phyloP scores from a whole-genome alignment of 2,888 invertebrate species.

The Liopterus haemorrhoidalis region DNA sequence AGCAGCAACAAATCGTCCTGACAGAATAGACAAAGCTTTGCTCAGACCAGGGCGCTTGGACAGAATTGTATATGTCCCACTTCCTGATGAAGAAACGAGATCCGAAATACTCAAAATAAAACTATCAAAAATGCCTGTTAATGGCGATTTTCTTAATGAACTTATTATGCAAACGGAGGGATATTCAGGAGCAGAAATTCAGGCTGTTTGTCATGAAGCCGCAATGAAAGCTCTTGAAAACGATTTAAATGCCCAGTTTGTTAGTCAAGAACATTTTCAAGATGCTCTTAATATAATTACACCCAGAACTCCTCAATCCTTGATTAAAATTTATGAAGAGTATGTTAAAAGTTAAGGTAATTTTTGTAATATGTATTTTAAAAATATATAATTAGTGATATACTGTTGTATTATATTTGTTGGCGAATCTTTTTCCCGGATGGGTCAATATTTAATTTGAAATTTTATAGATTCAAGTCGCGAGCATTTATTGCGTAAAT shows the following conservation, averaged over 20 bases:
- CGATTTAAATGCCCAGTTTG: constrained; percentile 56
- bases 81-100: constrained; percentile 78
- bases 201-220: constrained; percentile 87
- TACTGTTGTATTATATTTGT: too few relatives aligned
- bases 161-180: constrained; percentile 67
- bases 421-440: too few relatives aligned
- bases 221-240: constrained; percentile 79
- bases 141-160: constrained; percentile 47
- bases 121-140: constrained; percentile 64
- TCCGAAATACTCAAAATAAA: constrained; percentile 76
- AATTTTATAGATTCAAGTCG: too few relatives aligned
- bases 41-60: constrained; percentile 88
- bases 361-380: neutral
- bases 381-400: too few relatives aligned
- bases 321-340: constrained; percentile 68
- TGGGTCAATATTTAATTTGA: too few relatives aligned
- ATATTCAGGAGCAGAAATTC: constrained; percentile 92
- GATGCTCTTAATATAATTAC: constrained; percentile 63
- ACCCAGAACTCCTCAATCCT: constrained; percentile 68
- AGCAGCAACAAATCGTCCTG: constrained; percentile 96
- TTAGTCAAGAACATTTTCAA: constrained; percentile 67
- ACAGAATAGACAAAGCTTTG: constrained; percentile 88
- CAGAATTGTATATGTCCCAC: constrained; percentile 83
- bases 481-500: too few relatives aligned
- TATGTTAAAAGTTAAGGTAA: constrained; percentile 46